Base-by-base conservation (phyloP, 2,113 vertebrate genomes). In the Carassius gibelio region DNA sequence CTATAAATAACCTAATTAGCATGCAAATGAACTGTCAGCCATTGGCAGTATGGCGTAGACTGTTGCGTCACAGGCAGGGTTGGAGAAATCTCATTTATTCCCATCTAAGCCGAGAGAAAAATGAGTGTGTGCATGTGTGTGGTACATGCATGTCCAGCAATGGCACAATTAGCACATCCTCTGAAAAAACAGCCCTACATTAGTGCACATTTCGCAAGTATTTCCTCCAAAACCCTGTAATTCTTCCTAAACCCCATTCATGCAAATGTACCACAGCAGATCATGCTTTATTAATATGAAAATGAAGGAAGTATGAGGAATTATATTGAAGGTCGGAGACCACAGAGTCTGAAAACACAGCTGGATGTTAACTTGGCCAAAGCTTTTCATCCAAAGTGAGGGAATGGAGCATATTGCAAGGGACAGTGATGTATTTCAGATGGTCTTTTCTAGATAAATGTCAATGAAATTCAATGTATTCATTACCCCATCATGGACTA, bases 401-500 rank as follows among this genome's bases (percentile, higher is more conserved):
- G 23, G 55, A 50, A 30, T 74, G 71, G 71, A 48, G 11, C 1
- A n/a, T 48, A 42, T 50, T 8, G 6, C 42, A 72, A n/a, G 34
- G 36, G 10, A 30, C 19, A 71, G 5, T 71, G 19, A 42, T 72
- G 21, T 21, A 42, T 71, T 38, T 38, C 17, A 21, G 36, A 21
- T 5, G 17, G 68, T 71, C 2, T 38, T 38, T 71, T 71, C 34
- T 71, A 38, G 68, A 38, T 42, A 38, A n/a, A 0, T n/a, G 68
- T 19, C 30, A 71, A 42, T 21, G 68, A n/a, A 71, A 42, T 42
- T 2, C 8, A 72, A n/a, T 1, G 4, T 3, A 15, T 84, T 82
- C 93, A 97, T 96, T 91, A 99, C 98, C 94, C 98, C 98, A 0
- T 99, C 98, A 0, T 99, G 98, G 85, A 99, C 98, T 4, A 99